Base-by-base conservation (phyloP, 2,797 vertebrate genomes). In the Rousettus madagascariensis region DNA sequence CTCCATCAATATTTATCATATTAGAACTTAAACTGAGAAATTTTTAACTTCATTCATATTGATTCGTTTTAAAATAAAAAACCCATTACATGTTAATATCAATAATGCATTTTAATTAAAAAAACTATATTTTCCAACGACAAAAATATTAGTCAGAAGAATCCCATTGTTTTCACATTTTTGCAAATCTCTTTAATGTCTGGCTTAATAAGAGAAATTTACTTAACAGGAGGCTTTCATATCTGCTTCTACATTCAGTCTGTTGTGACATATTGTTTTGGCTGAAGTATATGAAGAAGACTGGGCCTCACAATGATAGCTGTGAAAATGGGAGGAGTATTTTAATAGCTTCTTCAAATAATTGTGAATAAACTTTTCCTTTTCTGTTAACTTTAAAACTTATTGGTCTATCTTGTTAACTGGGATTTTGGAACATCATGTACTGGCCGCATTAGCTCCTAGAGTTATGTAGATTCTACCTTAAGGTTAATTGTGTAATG, bases 31-130 rank as follows among this genome's bases (percentile, higher is more conserved):
- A 89, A 36, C 3, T 80, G 41, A 90, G 41, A 72, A 49, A 65
- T 13, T 53, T 33, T 51, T 83, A 91, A 55, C n/a, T 69, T 63
- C n/a, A 65, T 83, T 57, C 68, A 61, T 33, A 30, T 28, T 86
- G 72, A 63, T 53, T 92, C 24, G 59, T 92, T 89, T 97, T n/a
- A 77, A 92, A 91, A 82, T 49, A 83, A 77, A 92, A 59, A 89
- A 13, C 3, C 13, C 19, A 66, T 87, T 87, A 49, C 0, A 90
- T 68, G 17, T 26, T 77, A 92, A 80, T 9, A 90, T 46, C 74
- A 88, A 74, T 51, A 89, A 69, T 49, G 17, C 8, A 38, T 72
- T 90, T 88, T 82, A 28, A 87, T 65, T 19, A 80, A 88, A 46
- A 38, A 33, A 91, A 85, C 4, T 63, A 16, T 68, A 43, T 75